phyloP scores from a whole-genome alignment of 2,888 invertebrate species.

The Sinhomidia bicolor region DNA sequence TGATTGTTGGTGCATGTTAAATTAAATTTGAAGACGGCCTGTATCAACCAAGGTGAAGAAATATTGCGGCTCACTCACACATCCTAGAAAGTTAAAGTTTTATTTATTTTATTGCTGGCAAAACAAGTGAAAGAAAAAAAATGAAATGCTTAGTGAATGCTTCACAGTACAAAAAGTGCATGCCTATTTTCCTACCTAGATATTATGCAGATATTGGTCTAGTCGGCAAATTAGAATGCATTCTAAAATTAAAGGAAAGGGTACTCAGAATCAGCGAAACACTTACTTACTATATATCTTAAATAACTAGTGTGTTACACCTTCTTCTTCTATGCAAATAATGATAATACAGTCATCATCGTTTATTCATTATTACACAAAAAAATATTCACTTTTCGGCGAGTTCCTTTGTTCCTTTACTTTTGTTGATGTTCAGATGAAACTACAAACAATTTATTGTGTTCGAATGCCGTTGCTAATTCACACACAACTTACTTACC shows the following conservation, averaged over 20 bases:
- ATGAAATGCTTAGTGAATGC: neutral
- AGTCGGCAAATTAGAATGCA: neutral
- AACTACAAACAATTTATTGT: neutral
- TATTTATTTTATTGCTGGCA: neutral
- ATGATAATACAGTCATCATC: neutral
- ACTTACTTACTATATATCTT: neutral
- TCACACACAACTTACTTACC: conserved; percentile 16
- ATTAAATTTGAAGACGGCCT: neutral
- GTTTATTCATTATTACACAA: neutral
- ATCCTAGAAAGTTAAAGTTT: neutral
- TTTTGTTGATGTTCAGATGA: neutral
- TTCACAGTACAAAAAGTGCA: neutral
- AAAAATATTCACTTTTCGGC: conserved; percentile 5
- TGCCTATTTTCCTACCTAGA: no score
- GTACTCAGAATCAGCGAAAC: no score
- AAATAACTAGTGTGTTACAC: no score
- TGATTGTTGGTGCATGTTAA: neutral
- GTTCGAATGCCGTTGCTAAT: conserved; percentile 22
- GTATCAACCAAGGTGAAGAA: neutral
- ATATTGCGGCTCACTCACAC: neutral
- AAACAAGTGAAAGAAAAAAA: neutral
- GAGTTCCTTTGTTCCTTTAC: neutral
- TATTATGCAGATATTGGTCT: neutral
- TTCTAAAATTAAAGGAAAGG: neutral
- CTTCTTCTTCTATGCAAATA: no score